A percentile compares a stretch with the other conserved stretches of the same genome.
phyloP scores from a whole-genome alignment of 1,140 invertebrate species.

The Ectropis grisescens region DNA sequence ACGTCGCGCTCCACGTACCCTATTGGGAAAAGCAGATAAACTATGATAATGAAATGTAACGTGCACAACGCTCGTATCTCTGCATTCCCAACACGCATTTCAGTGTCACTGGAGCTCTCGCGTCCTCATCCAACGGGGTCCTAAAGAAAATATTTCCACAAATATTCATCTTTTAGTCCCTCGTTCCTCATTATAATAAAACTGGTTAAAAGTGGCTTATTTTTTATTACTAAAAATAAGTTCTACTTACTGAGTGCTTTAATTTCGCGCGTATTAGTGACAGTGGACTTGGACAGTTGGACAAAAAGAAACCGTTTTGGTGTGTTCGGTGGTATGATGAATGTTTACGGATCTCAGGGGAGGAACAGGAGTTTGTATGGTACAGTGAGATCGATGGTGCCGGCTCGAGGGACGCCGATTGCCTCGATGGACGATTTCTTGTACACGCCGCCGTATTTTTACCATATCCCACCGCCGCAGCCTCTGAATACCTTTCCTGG shows the following conservation, averaged over 20 bases:
- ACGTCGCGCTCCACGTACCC: slow-evolving; percentile 50
- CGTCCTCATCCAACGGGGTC: slow-evolving; percentile 23
- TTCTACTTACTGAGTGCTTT: slow-evolving; percentile 31
- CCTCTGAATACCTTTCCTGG: slow-evolving; percentile 55
- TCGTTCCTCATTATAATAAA: slow-evolving; percentile 19
- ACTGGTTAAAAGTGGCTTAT: slow-evolving; percentile 41
- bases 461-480: slow-evolving; percentile 52
- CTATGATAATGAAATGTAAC: slow-evolving; percentile 60
- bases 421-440: slow-evolving; percentile 40
- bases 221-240: slow-evolving; percentile 55
- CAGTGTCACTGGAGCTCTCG: slow-evolving; percentile 24
- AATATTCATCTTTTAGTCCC: slow-evolving; percentile 51
- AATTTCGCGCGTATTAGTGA: too few relatives aligned
- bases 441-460: slow-evolving; percentile 51
- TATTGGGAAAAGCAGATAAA: slow-evolving; percentile 66
- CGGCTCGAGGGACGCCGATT: slow-evolving; percentile 31
- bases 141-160: slow-evolving; percentile 45
- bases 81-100: slow-evolving; percentile 17
- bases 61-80: slow-evolving; percentile 38
- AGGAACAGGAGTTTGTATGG: slow-evolving; percentile 47
- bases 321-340: slow-evolving; percentile 38
- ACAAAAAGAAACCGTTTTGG: slow-evolving; percentile 11
- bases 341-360: slow-evolving; percentile 38
- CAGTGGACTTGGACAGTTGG: too few relatives aligned
- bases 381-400: slow-evolving; percentile 51